A percentile compares a stretch with the other conserved stretches of the same genome.
These are phyloP conservation scores for Steromphala cineraria DNA, from an alignment of 2,888 invertebrate species.

Conservation along the genomic window DNA sequence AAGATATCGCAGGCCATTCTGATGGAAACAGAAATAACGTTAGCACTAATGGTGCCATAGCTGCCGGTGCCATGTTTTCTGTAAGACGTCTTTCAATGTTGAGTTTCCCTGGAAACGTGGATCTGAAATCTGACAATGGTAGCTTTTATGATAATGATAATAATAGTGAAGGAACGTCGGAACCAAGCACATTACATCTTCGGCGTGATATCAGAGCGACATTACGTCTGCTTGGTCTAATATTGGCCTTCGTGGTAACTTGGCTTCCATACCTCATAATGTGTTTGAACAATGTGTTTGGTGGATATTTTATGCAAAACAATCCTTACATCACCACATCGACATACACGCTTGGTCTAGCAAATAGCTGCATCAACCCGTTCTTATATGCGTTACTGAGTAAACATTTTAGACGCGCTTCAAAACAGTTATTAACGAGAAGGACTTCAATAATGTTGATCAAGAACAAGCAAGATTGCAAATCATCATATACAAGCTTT, in stretches of 20 bases:
- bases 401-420: constrained; percentile 37
- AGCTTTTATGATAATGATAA: constrained; percentile 25
- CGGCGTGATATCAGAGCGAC: constrained; percentile 34
- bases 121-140: not conserved
- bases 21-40: constrained; percentile 27
- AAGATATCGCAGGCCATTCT: constrained; percentile 30
- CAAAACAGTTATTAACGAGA: constrained; percentile 11
- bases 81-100: constrained; percentile 44
- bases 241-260: constrained; percentile 32
- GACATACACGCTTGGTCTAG: constrained; percentile 28
- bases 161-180: constrained; percentile 2
- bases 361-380: constrained; percentile 41
- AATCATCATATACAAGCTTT: constrained; percentile 26
- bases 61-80: constrained; percentile 40
- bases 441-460: not conserved
- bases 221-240: constrained; percentile 34
- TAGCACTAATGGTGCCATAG: constrained; percentile 37
- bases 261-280: constrained; percentile 35
- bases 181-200: constrained; percentile 10
- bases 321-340: constrained; percentile 18
- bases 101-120: constrained; percentile 33
- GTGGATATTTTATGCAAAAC: not conserved
- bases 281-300: not conserved
- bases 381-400: constrained; percentile 47
- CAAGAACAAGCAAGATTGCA: not conserved